Evolutionary conservation across 2,797 vertebrate species (phyloP), one percentile per base, ranked within the genome.

Genomic region (Bovichtus variegatus): DNA sequence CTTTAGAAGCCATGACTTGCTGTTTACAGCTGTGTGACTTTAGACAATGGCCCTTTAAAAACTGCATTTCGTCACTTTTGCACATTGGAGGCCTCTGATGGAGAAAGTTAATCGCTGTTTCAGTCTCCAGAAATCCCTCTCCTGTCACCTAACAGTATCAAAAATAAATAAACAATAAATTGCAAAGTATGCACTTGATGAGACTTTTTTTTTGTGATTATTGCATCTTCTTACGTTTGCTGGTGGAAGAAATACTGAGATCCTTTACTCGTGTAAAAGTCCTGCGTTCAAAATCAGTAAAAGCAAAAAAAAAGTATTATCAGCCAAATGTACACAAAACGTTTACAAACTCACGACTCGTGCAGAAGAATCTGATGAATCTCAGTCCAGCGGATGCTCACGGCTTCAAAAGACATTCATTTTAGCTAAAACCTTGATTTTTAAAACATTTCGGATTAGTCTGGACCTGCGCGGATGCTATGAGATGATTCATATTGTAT

Each of bases 41-140:
- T 77, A 80, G 74, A 89, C 87, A 81, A 87, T 11, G 87, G 86
- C 93, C 93, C 93, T 94, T 94, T 94, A 92, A 94, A 53, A 88
- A 90, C 80, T 87, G 87, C 85, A 79, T 88, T 76, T 82, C 66
- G 78, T 90, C 88, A 90, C 88, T 90, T 92, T 92, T 93, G 91
- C 91, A 92, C 92, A 92, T 63, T 66, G 78, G 83, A 88, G 80
- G 74, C 82, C 74, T 92, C 85, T 84, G 75, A 53, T 68, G 78
- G 81, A 83, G 82, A 76, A 78, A 27, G 74, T 61, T 63, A 60
- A 74, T 76, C n/a, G 43, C 57, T 80, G 53, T 83, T 78, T 71
- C 38, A 80, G 74, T 87, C 81, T 84, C 77, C 78, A 78, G 67
- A 74, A 84, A 85, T 70, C 69, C 51, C 59, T 86, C 74, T 85